Conservation (phyloP, 2,797 vertebrate species). For the Lepilemur ruficaudatus region DNA sequence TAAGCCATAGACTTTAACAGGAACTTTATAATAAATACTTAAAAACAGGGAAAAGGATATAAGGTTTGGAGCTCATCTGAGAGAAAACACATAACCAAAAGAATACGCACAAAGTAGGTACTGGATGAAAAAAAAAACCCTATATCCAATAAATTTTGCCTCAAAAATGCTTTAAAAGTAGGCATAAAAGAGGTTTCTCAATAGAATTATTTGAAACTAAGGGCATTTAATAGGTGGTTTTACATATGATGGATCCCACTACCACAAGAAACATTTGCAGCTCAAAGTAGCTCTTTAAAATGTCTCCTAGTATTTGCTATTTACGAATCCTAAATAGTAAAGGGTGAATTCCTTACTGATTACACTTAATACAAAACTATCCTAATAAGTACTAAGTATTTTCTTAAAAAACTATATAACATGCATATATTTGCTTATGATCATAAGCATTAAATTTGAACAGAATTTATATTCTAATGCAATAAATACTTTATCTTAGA, state of each 20-base stretch:
- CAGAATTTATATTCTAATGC: slow-evolving; percentile 37
- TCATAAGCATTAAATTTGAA: slow-evolving; percentile 20
- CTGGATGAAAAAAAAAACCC: neutral
- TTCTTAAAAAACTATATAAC: neutral
- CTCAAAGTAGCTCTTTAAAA: slow-evolving; percentile 43
- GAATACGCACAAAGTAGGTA: neutral
- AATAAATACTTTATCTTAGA: slow-evolving; percentile 33
- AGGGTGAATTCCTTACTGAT: neutral
- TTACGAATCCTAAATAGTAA: slow-evolving; percentile 42
- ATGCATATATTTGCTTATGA: slow-evolving; percentile 26
- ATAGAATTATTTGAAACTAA: slow-evolving; percentile 44
- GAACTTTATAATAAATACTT: slow-evolving; percentile 39
- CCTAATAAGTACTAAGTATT: slow-evolving; percentile 19
- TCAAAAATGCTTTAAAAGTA: slow-evolving; percentile 29
- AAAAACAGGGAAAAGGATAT: neutral
- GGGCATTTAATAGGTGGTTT: neutral
- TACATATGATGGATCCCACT: neutral
- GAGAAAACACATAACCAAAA: slow-evolving; percentile 33
- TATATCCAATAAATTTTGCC: neutral
- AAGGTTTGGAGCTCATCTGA: neutral
- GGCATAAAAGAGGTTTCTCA: slow-evolving; percentile 11
- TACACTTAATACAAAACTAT: neutral
- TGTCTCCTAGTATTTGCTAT: neutral
- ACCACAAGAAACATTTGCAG: neutral
- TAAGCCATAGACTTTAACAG: slow-evolving; percentile 17